These are phyloP conservation scores for Kryptolebias ocellatus DNA, from an alignment of 2,797 vertebrate species.

Conservation along the genomic window DNA sequence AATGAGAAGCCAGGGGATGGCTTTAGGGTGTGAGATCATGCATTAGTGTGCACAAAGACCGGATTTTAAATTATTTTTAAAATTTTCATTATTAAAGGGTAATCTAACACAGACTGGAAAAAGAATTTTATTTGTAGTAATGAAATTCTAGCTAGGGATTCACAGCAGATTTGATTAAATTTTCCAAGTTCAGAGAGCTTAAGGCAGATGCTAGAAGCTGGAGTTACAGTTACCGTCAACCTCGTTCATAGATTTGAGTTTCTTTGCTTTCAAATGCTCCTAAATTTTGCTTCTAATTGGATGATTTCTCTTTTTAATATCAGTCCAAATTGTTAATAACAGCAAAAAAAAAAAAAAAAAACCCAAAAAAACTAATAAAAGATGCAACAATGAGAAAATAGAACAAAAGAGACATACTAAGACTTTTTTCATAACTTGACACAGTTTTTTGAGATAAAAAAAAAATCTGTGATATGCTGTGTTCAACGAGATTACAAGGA, in stretches of 20 bases:
- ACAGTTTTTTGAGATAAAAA: not conserved
- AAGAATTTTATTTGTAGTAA: conserved; percentile 14
- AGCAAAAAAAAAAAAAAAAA: no score
- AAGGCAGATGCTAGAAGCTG: not conserved
- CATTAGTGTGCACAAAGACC: conserved; percentile 21
- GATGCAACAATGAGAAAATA: not conserved
- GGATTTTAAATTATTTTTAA: conserved; percentile 40
- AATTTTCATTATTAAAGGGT: conserved; percentile 7
- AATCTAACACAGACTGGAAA: not conserved
- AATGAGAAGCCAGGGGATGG: conserved; percentile 70
- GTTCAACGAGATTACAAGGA: conserved; percentile 1
- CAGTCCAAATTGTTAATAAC: not conserved
- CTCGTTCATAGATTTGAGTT: not conserved
- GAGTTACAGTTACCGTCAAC: not conserved
- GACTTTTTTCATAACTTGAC: not conserved
- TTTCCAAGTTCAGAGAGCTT: conserved; percentile 13
- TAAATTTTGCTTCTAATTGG: not conserved
- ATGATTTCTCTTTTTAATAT: not conserved
- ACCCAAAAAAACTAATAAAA: not conserved
- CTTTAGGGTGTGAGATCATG: conserved; percentile 20
- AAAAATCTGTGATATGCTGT: not conserved
- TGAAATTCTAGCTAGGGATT: not conserved
- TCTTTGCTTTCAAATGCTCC: not conserved
- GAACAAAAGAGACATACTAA: not conserved
- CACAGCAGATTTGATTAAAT: conserved; percentile 12